phyloP scores from a whole-genome alignment of 2,113 vertebrate species.

The Bujurquina vittata region DNA sequence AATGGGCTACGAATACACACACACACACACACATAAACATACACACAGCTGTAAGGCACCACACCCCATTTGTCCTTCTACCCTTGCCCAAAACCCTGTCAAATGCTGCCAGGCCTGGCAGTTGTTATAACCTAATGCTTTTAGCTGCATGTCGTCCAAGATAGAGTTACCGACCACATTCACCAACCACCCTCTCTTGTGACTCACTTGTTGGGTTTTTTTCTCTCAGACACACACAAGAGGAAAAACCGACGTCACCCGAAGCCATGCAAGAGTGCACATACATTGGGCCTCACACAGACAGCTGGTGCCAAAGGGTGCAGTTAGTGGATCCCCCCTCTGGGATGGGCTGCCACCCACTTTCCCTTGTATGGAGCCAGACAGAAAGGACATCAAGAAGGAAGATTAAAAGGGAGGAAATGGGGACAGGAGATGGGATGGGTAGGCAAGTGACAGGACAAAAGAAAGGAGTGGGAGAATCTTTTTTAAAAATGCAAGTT shows the following conservation, averaged over 20 bases:
- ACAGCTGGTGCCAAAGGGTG: slow-evolving; percentile 73
- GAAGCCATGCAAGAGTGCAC: slow-evolving; percentile 31
- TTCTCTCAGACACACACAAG: neutral
- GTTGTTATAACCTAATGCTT: slow-evolving; percentile 72
- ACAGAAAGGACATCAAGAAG: slow-evolving; percentile 45
- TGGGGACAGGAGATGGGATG: slow-evolving; percentile 23
- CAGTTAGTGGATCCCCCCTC: slow-evolving; percentile 63
- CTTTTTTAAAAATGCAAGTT: slow-evolving; percentile 47
- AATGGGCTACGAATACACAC: slow-evolving; percentile 32
- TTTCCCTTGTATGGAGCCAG: slow-evolving; percentile 51
- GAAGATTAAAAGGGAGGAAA: slow-evolving; percentile 63
- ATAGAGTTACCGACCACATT: slow-evolving; percentile 68
- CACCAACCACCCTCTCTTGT: slow-evolving; percentile 41
- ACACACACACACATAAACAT: slow-evolving; percentile 12
- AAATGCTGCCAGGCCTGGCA: slow-evolving; percentile 60
- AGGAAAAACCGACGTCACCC: slow-evolving; percentile 33
- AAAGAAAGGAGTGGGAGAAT: slow-evolving; percentile 23
- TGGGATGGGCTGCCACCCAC: slow-evolving; percentile 51
- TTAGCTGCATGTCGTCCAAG: slow-evolving; percentile 65
- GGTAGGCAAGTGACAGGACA: slow-evolving; percentile 28
- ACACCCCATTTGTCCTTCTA: slow-evolving; percentile 64
- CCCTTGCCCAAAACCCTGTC: slow-evolving; percentile 47
- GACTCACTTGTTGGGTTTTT: slow-evolving; percentile 12
- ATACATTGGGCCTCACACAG: slow-evolving; percentile 49
- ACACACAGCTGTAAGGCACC: slow-evolving; percentile 51